Conservation (phyloP, 2,113 vertebrate genomes). For the Cryptomyrus ogoouensis region DNA sequence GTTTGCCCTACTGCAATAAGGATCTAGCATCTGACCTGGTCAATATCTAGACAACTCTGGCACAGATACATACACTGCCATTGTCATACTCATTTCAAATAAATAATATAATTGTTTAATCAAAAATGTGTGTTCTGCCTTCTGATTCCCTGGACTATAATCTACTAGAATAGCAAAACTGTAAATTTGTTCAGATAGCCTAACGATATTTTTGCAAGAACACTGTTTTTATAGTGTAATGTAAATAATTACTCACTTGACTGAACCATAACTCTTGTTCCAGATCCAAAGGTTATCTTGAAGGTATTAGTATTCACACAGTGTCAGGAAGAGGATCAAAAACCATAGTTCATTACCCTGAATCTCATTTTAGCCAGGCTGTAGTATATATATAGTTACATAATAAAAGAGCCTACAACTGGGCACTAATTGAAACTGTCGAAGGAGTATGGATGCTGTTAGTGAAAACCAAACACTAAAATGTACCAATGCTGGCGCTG, state of each 20-base stretch:
- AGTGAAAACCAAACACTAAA: not conserved
- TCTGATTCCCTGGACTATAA: not conserved
- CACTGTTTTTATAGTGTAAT: not conserved
- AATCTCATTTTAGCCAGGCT: not conserved
- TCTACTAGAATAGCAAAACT: not conserved
- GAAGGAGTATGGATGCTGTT: not conserved
- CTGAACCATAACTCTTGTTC: slow-evolving; percentile 28
- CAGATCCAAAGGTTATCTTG: slow-evolving; percentile 35
- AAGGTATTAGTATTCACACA: slow-evolving; percentile 31
- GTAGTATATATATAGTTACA: not conserved
- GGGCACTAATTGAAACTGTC: not conserved
- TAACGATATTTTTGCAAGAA: not conserved
- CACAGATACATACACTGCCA: not conserved
- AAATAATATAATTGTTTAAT: not conserved
- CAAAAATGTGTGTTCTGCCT: not conserved
- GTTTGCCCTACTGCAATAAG: slow-evolving; percentile 19
- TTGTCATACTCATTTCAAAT: not conserved
- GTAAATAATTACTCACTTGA: slow-evolving; percentile 24
- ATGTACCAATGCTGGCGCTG: not conserved
- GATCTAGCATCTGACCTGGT: not conserved
- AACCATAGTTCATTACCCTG: not conserved
- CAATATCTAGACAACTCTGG: not conserved
- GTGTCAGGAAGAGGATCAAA: not conserved
- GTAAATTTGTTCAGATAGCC: not conserved
- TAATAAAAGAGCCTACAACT: not conserved